Base-by-base conservation (phyloP, 2,888 invertebrate species). In the Acholoe squamosa region DNA sequence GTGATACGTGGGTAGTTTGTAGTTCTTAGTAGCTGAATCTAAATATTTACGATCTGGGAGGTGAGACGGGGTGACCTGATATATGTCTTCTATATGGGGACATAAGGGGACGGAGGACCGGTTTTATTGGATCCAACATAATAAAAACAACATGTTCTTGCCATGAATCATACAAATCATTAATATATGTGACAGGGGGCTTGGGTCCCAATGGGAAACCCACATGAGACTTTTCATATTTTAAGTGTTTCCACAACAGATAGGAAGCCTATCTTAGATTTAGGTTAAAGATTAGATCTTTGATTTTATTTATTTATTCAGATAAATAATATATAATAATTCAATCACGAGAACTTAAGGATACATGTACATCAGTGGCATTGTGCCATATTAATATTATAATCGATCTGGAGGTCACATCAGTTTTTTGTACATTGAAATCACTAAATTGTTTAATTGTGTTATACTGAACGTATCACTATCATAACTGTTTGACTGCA, bases 241-340 rank as follows among this genome's bases (percentile, higher is more conserved):
- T 43, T 43, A 43, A 43, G 5, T 43, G 43, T 43, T 43, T 10
- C 43, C 43, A 43, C 43, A 43, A 43, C 43, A 43, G 43, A 43
- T 10, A 43, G 43, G 43, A 43, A 80, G 0, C 33, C 19, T 43
- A 80, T 16, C 16, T 33, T 80, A 10, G 80, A 43, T 80, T 33
- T 43, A 80, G 33, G 80, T 80, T 80, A 80, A 80, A 33, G 43
- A 43, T 80, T 80, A 80, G 34, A 80, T 80, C 80, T 80, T 80
- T 22, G n/a, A n/a, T n/a, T n/a, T n/a, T n/a, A 34, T 80, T 80
- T 34, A 34, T 33, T 33, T 34, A n/a, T 14, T 25, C 1, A 76
- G 80, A 80, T 80, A 80, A 80, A 80, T 80, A 80, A 80, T 80
- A 19, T 10, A 80, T 80, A 33, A 34, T 22, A 5, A 34, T 80